Percentiles rank a stretch among this genome's conserved stretches.
Conservation (phyloP, 2,888 invertebrate species). For the Stramonita haemastoma region DNA sequence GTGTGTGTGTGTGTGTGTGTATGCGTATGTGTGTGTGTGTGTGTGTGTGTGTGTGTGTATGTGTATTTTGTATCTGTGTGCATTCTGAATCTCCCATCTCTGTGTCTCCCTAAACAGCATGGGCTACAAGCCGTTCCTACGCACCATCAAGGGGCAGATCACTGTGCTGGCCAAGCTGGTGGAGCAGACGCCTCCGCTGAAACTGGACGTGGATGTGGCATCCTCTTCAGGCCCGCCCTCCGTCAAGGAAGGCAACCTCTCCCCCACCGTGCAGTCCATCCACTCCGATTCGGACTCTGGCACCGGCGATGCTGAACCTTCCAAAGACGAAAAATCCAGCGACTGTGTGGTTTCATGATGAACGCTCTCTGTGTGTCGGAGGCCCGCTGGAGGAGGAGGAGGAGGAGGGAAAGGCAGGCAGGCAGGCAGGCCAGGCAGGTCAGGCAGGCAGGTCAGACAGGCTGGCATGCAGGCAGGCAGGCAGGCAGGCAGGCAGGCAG, state of each 20-base stretch:
- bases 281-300: conserved; percentile 52
- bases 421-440: too few species aligned
- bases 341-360: conserved; percentile 45
- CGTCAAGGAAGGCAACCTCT: conserved; percentile 64
- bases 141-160: conserved; percentile 69
- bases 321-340: conserved; percentile 45
- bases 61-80: too few species aligned
- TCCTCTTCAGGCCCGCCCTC: conserved; percentile 51
- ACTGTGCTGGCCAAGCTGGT: conserved; percentile 67
- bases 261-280: conserved; percentile 66
- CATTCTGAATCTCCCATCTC: background rate
- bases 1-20: too few species aligned
- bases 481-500: too few species aligned
- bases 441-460: too few species aligned
- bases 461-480: too few species aligned
- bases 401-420: too few species aligned
- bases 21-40: too few species aligned
- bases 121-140: conserved; percentile 76
- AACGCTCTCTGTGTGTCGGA: background rate
- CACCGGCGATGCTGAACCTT: conserved; percentile 36
- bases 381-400: too few species aligned
- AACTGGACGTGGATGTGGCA: conserved; percentile 53
- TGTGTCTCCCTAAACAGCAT: conserved; percentile 64
- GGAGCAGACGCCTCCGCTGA: conserved; percentile 66
- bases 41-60: too few species aligned